Conservation (phyloP, 1,140 invertebrate genomes). For the Pogonomyrmex californicus region DNA sequence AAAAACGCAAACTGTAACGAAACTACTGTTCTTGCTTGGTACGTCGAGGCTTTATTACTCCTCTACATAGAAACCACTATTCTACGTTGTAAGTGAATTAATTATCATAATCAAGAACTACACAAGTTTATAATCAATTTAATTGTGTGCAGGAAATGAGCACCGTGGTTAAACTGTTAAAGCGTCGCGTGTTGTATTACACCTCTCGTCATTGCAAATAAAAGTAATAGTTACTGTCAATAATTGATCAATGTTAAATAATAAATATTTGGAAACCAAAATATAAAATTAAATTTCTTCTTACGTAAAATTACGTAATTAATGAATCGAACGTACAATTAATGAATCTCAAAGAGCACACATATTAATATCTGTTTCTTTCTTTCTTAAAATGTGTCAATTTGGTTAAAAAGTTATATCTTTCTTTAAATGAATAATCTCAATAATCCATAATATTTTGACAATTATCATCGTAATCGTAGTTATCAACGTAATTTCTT, state of each 20-base stretch:
- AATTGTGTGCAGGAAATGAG: conserved; percentile 48
- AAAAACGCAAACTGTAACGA: conserved; percentile 35
- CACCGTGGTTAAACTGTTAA: conserved; percentile 48
- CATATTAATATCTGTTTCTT: neutral
- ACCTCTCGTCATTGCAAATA: conserved; percentile 17
- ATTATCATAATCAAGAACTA: conserved; percentile 63
- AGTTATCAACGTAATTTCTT: neutral
- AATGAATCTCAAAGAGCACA: neutral
- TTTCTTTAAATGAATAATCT: neutral
- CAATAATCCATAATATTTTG: neutral
- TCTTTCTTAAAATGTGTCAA: neutral
- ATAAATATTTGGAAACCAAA: neutral
- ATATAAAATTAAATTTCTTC: neutral
- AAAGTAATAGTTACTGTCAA: conserved; percentile 8
- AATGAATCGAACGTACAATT: neutral
- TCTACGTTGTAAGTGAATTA: conserved; percentile 54
- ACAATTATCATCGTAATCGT: neutral
- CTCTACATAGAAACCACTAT: conserved; percentile 50
- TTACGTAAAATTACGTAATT: neutral
- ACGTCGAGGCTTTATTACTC: conserved; percentile 37
- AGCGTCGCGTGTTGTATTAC: conserved; percentile 30
- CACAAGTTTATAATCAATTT: conserved; percentile 62
- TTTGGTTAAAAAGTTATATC: neutral
- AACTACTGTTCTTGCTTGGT: conserved; percentile 36
- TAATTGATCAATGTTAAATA: neutral